Percentiles rank a stretch among this genome's conserved stretches.
phyloP scores from a whole-genome alignment of 2,888 invertebrate genomes.

The Abrostola triplasia region DNA sequence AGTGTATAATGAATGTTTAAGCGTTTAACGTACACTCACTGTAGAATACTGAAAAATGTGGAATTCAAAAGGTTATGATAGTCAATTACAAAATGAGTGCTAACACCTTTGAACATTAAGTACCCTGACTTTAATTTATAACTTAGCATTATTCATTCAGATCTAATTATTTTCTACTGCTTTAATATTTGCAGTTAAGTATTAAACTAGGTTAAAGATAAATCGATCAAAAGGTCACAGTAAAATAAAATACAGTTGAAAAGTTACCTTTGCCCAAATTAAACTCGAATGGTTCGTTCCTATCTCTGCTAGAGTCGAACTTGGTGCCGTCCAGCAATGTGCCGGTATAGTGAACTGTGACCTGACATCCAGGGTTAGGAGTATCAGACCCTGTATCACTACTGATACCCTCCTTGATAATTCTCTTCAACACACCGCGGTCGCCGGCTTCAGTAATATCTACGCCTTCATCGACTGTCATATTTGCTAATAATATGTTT shows the following conservation, averaged over 20 bases:
- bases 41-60: no score
- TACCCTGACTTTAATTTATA: no score
- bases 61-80: no score
- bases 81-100: no score
- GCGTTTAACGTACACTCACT: no score
- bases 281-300: conserved; percentile 95
- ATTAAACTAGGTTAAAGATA: conserved; percentile 28
- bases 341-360: conserved; percentile 96
- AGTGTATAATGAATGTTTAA: no score
- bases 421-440: conserved; percentile 94
- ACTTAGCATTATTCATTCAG: no score
- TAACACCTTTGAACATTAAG: no score
- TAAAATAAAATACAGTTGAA: conserved; percentile 12
- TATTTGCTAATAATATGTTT: conserved; percentile 43
- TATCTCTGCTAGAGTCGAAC: conserved; percentile 97
- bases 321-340: conserved; percentile 95
- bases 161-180: neutral
- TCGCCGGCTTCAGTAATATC: conserved; percentile 86
- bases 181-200: conserved; percentile 1
- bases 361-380: conserved; percentile 91
- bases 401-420: conserved; percentile 90
- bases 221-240: conserved; percentile 45
- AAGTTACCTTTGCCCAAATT: conserved; percentile 93
- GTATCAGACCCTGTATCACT: conserved; percentile 89
- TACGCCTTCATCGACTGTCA: conserved; percentile 83